A percentile compares a stretch with the other conserved stretches of the same genome.
Conservation (phyloP, 92 coral and sea anemone genomes). For the Epizoanthus stellaris region DNA sequence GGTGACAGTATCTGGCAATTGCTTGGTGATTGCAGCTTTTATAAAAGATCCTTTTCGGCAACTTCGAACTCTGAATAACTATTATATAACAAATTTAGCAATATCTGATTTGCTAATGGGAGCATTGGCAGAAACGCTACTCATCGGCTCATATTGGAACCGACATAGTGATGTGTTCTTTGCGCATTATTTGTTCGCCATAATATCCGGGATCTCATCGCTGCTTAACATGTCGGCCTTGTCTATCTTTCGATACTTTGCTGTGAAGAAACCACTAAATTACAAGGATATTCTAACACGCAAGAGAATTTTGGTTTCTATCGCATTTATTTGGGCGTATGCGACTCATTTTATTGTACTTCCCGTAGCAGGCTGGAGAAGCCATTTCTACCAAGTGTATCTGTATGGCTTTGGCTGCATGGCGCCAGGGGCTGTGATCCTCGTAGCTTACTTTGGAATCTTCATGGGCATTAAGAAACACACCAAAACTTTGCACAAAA, state of each 20-base stretch:
- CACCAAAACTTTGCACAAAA: conserved; percentile 65
- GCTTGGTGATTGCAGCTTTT: conserved; percentile 65
- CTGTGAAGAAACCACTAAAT: conserved; percentile 67
- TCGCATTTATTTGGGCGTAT: conserved; percentile 63
- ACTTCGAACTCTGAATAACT: conserved; percentile 63
- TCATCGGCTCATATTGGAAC: conserved; percentile 71
- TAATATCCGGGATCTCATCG: conserved; percentile 77
- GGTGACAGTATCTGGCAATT: conserved; percentile 66
- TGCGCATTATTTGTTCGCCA: conserved; percentile 77
- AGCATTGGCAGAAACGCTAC: conserved; percentile 67
- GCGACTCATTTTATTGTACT: conserved; percentile 57
- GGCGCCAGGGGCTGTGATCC: conserved; percentile 63
- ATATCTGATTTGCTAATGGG: conserved; percentile 84
- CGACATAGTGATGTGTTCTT: conserved; percentile 51
- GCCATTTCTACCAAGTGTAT: conserved; percentile 64
- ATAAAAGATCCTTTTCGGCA: conserved; percentile 74
- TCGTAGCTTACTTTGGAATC: conserved; percentile 71
- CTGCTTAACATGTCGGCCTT: conserved; percentile 72
- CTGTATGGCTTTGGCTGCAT: conserved; percentile 76
- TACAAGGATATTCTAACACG: conserved; percentile 60
- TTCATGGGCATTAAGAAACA: conserved; percentile 66
- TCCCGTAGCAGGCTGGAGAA: conserved; percentile 69
- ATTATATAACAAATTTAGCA: conserved; percentile 66
- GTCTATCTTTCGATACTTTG: conserved; percentile 76
- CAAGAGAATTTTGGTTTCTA: conserved; percentile 45